Conservation (phyloP, 1,140 invertebrate genomes). For the Brachionus paranguensis region DNA sequence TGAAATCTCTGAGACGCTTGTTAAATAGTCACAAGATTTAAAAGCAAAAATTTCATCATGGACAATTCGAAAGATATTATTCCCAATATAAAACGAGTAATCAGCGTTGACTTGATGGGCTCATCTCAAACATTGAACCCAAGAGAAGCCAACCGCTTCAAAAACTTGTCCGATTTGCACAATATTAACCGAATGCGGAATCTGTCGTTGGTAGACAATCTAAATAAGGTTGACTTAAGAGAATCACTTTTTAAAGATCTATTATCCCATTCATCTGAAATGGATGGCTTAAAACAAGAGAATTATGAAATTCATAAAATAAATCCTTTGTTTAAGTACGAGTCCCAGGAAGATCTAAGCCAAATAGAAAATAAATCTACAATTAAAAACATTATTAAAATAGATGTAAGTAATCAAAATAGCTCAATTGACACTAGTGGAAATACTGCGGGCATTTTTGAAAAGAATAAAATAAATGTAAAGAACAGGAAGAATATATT, state of each 20-base stretch:
- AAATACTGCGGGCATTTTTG: neutral
- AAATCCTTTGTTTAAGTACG: slow-evolving; percentile 13
- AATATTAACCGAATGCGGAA: neutral
- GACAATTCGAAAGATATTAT: neutral
- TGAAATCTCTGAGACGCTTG: neutral
- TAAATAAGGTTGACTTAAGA: neutral
- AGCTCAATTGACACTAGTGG: neutral
- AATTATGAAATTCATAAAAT: neutral
- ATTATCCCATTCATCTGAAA: neutral
- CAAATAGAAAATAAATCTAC: neutral
- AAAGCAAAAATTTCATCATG: neutral
- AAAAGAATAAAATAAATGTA: neutral
- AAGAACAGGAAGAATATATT: neutral
- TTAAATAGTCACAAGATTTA: neutral
- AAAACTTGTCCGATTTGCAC: neutral
- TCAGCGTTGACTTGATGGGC: neutral
- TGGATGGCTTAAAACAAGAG: neutral
- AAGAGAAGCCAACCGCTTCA: neutral
- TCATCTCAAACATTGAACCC: neutral
- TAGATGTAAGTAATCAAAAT: neutral
- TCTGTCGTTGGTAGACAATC: neutral
- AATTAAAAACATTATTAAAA: neutral
- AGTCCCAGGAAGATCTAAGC: neutral
- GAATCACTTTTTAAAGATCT: neutral
- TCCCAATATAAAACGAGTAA: neutral